phyloP scores from a whole-genome alignment of 2,113 vertebrate genomes.

The Triplophysa dalaica region DNA sequence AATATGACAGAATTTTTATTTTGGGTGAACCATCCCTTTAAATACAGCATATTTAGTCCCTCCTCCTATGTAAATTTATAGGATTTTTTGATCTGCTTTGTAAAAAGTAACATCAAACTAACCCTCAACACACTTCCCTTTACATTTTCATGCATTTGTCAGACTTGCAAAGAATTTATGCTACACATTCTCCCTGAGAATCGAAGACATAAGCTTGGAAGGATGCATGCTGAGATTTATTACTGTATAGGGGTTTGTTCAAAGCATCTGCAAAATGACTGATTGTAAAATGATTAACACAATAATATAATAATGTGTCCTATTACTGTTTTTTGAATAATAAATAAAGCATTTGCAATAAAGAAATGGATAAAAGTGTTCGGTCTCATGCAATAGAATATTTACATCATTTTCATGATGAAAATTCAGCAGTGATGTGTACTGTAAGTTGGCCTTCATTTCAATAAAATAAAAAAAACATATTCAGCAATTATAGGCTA shows the following conservation, averaged over 20 bases:
- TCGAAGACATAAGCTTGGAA: too few species aligned
- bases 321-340: not conserved
- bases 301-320: not conserved
- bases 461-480: conserved; percentile 22
- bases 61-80: too few species aligned
- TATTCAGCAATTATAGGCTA: not conserved
- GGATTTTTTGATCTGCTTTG: not conserved
- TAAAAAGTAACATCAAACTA: not conserved
- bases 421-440: not conserved
- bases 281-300: not conserved
- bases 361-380: not conserved
- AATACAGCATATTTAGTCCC: too few species aligned
- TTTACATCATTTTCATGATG: not conserved
- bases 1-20: too few species aligned
- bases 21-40: too few species aligned
- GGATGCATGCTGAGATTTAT: too few species aligned
- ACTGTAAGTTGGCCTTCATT: not conserved
- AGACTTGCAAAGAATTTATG: too few species aligned
- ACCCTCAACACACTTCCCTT: not conserved
- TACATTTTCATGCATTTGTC: too few species aligned
- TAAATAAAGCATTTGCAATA: not conserved
- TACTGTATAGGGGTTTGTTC: too few species aligned
- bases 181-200: too few species aligned
- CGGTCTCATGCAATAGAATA: not conserved
- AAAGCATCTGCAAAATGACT: too few species aligned